Conservation (phyloP, 1,140 invertebrate genomes). For the Trissolcus basalis region DNA sequence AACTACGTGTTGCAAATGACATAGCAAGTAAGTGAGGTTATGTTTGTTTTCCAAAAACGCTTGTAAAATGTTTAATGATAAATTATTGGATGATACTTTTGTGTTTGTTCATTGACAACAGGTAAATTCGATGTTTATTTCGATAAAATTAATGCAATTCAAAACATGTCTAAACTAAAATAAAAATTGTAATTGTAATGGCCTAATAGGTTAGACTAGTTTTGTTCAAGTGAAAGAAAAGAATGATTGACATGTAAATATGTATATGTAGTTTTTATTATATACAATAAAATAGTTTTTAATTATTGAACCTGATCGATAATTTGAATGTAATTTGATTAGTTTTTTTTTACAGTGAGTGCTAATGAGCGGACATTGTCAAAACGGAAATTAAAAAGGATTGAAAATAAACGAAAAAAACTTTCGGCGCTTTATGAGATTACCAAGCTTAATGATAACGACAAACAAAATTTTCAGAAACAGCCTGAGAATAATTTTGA, state of each 20-base stretch:
- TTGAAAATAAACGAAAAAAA: slow-evolving; percentile 81
- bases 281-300: not conserved
- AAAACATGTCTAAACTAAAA: no score
- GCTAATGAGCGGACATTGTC: slow-evolving; percentile 59
- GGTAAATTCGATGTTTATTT: no score
- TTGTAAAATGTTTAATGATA: not conserved
- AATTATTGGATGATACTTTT: no score
- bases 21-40: slow-evolving; percentile 1
- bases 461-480: slow-evolving; percentile 64
- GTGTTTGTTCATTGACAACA: no score
- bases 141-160: no score
- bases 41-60: not conserved
- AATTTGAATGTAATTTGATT: not conserved
- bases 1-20: not conserved
- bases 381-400: slow-evolving; percentile 75
- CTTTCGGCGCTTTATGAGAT: slow-evolving; percentile 79
- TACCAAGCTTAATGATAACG: slow-evolving; percentile 79
- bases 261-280: no score
- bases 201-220: no score
- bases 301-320: not conserved
- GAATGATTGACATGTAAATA: no score
- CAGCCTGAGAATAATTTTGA: slow-evolving; percentile 1
- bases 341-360: slow-evolving; percentile 20
- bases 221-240: no score
- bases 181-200: no score